Evolutionary conservation across 2,888 invertebrate species (phyloP).

Genomic region (Hymenopus coronatus): DNA sequence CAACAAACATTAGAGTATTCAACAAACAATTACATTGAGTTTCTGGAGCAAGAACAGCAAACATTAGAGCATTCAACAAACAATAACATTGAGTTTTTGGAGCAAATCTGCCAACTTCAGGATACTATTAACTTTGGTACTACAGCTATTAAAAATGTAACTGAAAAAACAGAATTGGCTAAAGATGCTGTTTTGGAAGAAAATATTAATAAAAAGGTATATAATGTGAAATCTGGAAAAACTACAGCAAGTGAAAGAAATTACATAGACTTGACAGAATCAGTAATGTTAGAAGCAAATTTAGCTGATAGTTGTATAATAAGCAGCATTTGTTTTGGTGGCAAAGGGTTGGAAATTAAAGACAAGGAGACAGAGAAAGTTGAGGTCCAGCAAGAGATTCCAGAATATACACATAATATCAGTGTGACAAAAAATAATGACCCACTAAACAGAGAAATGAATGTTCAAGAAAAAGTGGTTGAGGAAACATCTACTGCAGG

Average conservation of each 20-base stretch:
- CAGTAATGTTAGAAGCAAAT: background rate
- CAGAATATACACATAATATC: background rate
- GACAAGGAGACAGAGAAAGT: background rate
- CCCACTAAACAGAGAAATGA: background rate
- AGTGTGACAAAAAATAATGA: background rate
- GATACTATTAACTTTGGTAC: background rate
- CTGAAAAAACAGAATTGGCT: background rate
- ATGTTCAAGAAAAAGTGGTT: background rate
- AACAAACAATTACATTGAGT: too few species aligned
- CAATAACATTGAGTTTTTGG: background rate
- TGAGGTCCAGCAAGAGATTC: background rate
- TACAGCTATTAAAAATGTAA: background rate
- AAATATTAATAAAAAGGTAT: background rate
- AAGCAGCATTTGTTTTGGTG: background rate
- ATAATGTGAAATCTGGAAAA: background rate
- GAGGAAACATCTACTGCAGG: background rate
- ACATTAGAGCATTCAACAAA: background rate
- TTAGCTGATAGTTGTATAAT: background rate
- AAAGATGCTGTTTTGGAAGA: background rate
- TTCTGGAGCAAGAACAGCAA: background rate
- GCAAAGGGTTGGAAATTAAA: background rate
- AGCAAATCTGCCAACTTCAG: background rate
- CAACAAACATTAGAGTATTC: too few species aligned
- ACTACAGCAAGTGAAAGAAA: background rate
- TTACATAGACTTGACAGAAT: background rate